Base-by-base conservation (phyloP, 2,797 vertebrate species). In the Corythornis leucogaster region DNA sequence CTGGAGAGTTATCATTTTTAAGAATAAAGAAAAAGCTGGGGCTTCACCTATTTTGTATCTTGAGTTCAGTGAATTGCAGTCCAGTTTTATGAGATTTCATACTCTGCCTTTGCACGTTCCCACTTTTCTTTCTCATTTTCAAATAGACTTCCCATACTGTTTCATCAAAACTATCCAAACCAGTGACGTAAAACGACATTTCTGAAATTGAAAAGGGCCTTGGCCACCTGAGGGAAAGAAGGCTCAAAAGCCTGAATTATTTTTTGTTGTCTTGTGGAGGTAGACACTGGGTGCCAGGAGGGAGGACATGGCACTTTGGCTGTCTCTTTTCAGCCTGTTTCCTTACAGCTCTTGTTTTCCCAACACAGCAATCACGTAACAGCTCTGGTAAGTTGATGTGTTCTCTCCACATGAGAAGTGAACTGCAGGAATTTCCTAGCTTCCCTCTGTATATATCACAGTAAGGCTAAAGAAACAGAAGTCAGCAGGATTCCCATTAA, bases 381-480 rank as follows among this genome's bases (percentile, higher is more conserved):
- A 16, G 42, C 42, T 35, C 58, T 24, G 33, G 18, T 31, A 59
- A 16, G 20, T 6, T 68, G 35, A 18, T 70, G 46, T 50, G 5
- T 85, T 85, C 70, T n/a, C 68, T 77, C 68, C 79, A 18, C 53
- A 35, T 5, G 42, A 61, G 70, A 35, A 68, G 24, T n/a, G 62
- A 75, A 35, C 51, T 45, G 8, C 19, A 87, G 85, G 78, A 77
- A 53, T 76, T 88, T 69, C 70, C 61, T 43, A 30, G 11, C 8
- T 71, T 70, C 51, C 12, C 19, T 50, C 59, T 84, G 33, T 11
- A 8, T 38, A 8, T 63, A 17, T 54, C 67, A 17, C 78, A 92
- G 43, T 15, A 46, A 55, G 70, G 48, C 63, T 85, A 51, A 92
- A 92, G 77, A 86, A 91, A 84, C 59, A 88, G 57, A 66, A 88